phyloP scores from a whole-genome alignment of 2,113 vertebrate species.

The Panurus biarmicus region DNA sequence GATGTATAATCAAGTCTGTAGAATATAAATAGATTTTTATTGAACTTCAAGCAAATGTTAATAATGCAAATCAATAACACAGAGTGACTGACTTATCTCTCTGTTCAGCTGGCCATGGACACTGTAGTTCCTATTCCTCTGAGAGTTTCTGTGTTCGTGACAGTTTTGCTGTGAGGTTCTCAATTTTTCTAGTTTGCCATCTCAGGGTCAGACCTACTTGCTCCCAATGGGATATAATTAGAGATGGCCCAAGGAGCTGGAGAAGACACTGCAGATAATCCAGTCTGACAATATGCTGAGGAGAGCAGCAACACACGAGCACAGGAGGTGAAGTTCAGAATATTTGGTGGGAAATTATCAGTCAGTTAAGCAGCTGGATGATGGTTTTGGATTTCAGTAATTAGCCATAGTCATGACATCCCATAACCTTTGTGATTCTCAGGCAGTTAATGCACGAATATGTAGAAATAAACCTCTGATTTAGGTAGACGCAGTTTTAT shows the following conservation, averaged over 20 bases:
- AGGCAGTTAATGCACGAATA: not conserved
- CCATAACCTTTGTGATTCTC: not conserved
- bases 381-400: constrained; percentile 12
- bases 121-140: not conserved
- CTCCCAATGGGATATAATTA: constrained; percentile 27
- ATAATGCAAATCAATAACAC: not conserved
- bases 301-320: not conserved
- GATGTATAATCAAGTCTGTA: not conserved
- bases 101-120: not conserved
- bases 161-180: not conserved
- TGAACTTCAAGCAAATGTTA: not conserved
- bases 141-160: not conserved
- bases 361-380: constrained; percentile 10
- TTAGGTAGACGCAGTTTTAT: not conserved
- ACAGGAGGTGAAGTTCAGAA: not conserved
- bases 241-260: constrained; percentile 37
- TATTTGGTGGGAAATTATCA: constrained; percentile 6
- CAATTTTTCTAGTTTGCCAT: not conserved
- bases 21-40: constrained; percentile 16
- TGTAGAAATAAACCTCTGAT: constrained; percentile 17
- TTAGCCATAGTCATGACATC: not conserved
- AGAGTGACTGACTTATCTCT: not conserved
- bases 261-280: constrained; percentile 38
- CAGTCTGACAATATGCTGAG: constrained; percentile 46
- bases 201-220: not conserved